Percentiles rank a stretch among this genome's conserved stretches.
Conservation (phyloP, 2,888 invertebrate species). For the Phyto melanocephala region DNA sequence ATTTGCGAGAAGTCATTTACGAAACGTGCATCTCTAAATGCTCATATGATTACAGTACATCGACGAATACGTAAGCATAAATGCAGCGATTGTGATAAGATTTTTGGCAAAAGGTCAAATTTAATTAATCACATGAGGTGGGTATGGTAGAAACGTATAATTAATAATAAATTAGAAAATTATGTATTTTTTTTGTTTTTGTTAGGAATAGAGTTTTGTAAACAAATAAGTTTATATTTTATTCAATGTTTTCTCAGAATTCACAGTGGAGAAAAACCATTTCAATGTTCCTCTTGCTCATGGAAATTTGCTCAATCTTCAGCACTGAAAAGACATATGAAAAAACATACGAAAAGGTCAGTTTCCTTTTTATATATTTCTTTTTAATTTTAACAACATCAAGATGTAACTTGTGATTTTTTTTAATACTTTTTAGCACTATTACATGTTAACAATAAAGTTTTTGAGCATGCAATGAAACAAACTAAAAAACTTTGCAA, state of each 20-base stretch:
- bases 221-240: neutral
- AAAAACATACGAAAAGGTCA: conserved; percentile 66
- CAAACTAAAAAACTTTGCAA: neutral
- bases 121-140: conserved; percentile 70
- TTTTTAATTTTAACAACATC: too few relatives aligned
- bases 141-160: neutral
- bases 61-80: conserved; percentile 69
- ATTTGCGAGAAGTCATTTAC: conserved; percentile 69
- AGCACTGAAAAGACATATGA: conserved; percentile 69
- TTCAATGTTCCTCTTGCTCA: conserved; percentile 68
- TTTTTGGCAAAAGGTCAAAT: conserved; percentile 70
- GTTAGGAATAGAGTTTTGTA: too few relatives aligned
- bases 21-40: conserved; percentile 68
- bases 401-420: too few relatives aligned
- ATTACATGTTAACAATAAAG: neutral
- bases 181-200: too few relatives aligned
- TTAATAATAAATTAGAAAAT: neutral
- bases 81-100: conserved; percentile 69
- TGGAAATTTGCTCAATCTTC: conserved; percentile 72
- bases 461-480: neutral
- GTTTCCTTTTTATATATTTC: neutral
- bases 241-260: conserved; percentile 64
- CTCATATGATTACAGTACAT: conserved; percentile 69
- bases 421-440: neutral
- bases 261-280: conserved; percentile 71